Conservation (phyloP, 2,113 vertebrate species). For the Ptychochromis oligacanthus region DNA sequence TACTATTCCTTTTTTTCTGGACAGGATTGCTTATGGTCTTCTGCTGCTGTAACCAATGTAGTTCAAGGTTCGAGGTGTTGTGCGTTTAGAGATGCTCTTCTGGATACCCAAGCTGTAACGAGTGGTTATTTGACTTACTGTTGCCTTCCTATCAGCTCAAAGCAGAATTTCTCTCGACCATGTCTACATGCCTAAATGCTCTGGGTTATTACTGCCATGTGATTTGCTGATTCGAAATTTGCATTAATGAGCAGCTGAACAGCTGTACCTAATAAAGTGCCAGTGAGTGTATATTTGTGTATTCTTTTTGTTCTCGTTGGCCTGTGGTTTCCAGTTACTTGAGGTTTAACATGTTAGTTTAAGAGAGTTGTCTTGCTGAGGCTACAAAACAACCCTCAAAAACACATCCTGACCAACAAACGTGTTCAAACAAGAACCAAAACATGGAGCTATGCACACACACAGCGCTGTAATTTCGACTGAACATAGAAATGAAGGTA, state of each 20-base stretch:
- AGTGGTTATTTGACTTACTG: no score
- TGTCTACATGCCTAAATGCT: no score
- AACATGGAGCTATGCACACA: neutral
- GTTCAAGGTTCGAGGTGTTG: no score
- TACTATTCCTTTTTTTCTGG: neutral
- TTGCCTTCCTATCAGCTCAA: no score
- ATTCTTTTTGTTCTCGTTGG: neutral
- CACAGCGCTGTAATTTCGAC: neutral
- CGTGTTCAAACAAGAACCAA: neutral
- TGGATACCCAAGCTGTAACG: no score
- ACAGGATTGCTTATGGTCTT: no score
- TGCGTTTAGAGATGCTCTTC: no score
- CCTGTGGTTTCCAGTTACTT: neutral
- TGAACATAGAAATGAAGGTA: neutral
- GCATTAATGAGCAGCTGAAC: neutral
- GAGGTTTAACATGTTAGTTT: neutral
- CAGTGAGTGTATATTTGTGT: neutral
- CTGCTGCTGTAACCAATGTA: no score
- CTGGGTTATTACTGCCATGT: no score
- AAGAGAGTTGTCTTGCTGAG: neutral
- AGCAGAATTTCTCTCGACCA: no score
- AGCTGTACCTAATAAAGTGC: neutral
- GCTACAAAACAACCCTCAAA: neutral
- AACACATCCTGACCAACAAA: neutral
- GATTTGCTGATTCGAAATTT: no score